phyloP scores from a whole-genome alignment of 92 coral and sea anemone species.

The Desmophyllum pertusum region DNA sequence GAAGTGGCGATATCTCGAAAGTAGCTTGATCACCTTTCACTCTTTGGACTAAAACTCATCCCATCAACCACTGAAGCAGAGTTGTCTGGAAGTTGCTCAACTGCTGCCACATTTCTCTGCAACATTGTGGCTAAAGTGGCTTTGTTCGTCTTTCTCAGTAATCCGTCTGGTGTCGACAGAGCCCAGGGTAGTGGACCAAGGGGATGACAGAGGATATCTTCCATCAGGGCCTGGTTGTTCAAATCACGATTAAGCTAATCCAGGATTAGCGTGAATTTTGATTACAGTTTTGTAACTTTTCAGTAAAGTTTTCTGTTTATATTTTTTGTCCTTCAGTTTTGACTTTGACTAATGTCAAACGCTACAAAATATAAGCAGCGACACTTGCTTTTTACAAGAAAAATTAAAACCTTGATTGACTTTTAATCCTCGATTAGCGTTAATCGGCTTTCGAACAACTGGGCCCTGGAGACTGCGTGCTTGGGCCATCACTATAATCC shows the following conservation, averaged over 20 bases:
- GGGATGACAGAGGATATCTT: neutral
- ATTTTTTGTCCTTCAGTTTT: no score
- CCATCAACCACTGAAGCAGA: constrained; percentile 47
- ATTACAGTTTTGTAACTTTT: no score
- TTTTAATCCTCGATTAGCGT: no score
- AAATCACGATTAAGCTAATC: no score
- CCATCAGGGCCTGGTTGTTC: no score
- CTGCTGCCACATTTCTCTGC: constrained; percentile 42
- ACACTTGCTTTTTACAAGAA: no score
- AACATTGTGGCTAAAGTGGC: constrained; percentile 5
- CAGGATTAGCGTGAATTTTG: no score
- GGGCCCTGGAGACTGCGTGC: neutral
- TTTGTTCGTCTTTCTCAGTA: neutral
- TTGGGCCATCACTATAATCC: neutral
- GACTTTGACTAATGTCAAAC: no score
- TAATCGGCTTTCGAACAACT: no score
- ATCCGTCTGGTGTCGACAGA: neutral
- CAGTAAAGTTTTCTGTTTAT: no score
- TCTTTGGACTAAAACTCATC: constrained; percentile 41
- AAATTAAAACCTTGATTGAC: no score
- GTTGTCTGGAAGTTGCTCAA: constrained; percentile 36
- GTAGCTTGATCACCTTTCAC: constrained; percentile 36
- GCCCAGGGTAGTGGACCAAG: neutral
- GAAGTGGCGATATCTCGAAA: constrained; percentile 32
- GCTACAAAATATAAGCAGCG: no score